Conservation (phyloP, 2,888 invertebrate species). For the Cylloceria caligata region DNA sequence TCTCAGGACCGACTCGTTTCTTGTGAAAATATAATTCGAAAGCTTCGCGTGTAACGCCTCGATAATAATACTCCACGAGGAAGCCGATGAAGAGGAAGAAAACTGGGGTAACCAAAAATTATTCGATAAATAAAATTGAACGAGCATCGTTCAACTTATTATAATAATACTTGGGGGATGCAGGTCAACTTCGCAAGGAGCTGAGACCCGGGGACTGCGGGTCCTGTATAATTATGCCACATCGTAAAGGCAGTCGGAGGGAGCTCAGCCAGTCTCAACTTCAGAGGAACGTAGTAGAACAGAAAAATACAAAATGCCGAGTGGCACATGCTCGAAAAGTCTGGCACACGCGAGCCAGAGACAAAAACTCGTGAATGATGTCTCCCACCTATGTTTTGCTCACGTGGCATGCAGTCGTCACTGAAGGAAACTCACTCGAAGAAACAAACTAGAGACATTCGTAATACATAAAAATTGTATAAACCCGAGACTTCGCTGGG, state of each 20-base stretch:
- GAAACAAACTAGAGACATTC: conserved; percentile 24
- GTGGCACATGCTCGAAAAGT: conserved; percentile 11
- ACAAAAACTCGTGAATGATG: conserved; percentile 21
- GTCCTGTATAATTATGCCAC: conserved; percentile 68
- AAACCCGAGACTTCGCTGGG: background rate
- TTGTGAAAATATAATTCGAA: conserved; percentile 45
- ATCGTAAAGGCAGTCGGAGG: conserved; percentile 72
- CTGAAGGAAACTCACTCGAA: conserved; percentile 14
- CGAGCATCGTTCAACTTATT: conserved; percentile 11
- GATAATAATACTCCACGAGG: conserved; percentile 34
- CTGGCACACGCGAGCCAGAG: conserved; percentile 13
- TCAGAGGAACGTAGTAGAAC: conserved; percentile 21
- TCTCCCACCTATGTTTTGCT: conserved; percentile 13
- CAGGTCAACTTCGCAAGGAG: conserved; percentile 11
- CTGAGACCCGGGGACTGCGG: background rate
- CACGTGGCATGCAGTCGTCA: conserved; percentile 18
- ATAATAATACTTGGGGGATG: background rate
- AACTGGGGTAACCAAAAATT: conserved; percentile 21
- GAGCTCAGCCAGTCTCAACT: conserved; percentile 29
- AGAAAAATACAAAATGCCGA: conserved; percentile 11
- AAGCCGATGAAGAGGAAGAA: conserved; percentile 29
- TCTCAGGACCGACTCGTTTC: background rate
- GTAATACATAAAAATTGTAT: conserved; percentile 45
- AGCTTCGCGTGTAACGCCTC: conserved; percentile 21
- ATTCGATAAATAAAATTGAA: conserved; percentile 20